Percentiles rank a stretch among this genome's conserved stretches.
Conservation (phyloP, 2,113 vertebrate species). For the Cavia porcellus region DNA sequence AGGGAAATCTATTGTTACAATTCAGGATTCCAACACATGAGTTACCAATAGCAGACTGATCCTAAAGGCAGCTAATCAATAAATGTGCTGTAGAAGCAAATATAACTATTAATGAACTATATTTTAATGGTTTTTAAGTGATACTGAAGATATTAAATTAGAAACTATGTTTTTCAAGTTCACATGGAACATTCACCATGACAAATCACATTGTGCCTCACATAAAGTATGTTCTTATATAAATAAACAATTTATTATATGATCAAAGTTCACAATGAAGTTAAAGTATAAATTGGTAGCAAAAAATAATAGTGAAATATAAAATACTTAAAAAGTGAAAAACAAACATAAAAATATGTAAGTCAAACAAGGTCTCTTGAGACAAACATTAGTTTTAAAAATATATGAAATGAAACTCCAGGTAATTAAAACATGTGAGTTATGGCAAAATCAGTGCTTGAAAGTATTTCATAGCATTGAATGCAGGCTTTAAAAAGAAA, state of each 20-base stretch:
- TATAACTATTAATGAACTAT: too few species aligned
- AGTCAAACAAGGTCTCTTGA: not conserved
- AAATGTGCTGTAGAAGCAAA: too few species aligned
- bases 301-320: not conserved
- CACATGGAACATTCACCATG: too few species aligned
- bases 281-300: too few species aligned
- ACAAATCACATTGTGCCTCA: too few species aligned
- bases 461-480: not conserved
- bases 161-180: too few species aligned
- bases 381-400: not conserved
- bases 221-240: too few species aligned
- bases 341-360: not conserved
- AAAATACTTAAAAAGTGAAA: not conserved
- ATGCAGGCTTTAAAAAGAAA: not conserved
- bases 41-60: not conserved
- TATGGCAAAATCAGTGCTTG: not conserved
- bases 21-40: not conserved
- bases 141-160: too few species aligned
- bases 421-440: not conserved
- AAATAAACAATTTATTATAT: too few species aligned
- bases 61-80: too few species aligned
- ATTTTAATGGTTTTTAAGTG: too few species aligned
- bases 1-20: not conserved
- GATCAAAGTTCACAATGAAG: too few species aligned
- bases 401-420: not conserved